Base-by-base conservation (phyloP, 2,888 invertebrate species). In the Glaucopsyche alexis region DNA sequence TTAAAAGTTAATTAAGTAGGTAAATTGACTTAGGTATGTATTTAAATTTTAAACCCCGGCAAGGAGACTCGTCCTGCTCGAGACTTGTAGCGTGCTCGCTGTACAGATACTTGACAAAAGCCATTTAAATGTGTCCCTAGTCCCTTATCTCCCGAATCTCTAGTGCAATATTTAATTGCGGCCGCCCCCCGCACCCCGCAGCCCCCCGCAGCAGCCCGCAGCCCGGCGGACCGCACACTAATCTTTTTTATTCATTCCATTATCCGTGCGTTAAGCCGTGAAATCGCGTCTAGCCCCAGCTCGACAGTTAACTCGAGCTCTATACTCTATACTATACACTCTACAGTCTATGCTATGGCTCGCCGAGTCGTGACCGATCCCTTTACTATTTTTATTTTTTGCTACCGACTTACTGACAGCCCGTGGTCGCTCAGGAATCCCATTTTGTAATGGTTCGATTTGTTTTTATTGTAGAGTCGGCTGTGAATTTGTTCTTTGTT, bases 191-290 rank as follows among this genome's bases (percentile, higher is more conserved):
- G 14, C 29, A 40, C 3, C 38, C 65, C 42, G 40, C 42, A 5
- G 8, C 38, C 42, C n/a, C 38, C 40, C 29, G 38, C 40, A 38
- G 38, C n/a, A 29, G 14, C n/a, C n/a, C 38, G 42, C n/a, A 47
- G 11, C 29, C 7, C 47, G 29, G 29, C 47, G 49, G 69, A 69
- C 45, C 45, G 45, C 67, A 67, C 67, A 67, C 82, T 81, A 76
- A 82, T 82, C 79, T 82, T 83, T 88, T 91, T 88, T 91, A 90
- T 89, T 86, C 86, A 89, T 90, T 87, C 86, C 78, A 77, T 80
- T 85, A 84, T 79, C 82, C 80, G 84, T 81, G 86, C 85, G 81
- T 81, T 80, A 82, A 75, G 78, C 83, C 89, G 88, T 89, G 85
- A 88, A 90, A 90, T 90, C 87, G 85, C 83, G 87, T 87, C 87